phyloP scores from a whole-genome alignment of 2,888 invertebrate species.

The Cheiracanthium punctorium region DNA sequence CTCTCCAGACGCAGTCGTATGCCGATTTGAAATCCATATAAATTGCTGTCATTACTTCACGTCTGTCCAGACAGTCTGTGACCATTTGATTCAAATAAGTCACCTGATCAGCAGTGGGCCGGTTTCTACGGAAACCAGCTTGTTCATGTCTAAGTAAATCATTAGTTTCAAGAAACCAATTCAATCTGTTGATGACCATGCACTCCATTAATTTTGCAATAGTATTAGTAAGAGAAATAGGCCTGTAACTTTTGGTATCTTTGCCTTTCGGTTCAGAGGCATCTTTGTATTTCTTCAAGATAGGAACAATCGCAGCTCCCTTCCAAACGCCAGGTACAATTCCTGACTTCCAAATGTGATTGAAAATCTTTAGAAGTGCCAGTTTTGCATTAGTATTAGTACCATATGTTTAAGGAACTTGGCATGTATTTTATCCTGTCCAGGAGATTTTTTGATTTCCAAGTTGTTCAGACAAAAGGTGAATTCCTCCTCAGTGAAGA shows the following conservation, averaged over 20 bases:
- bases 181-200: neutral
- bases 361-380: slow-evolving; percentile 12
- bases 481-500: slow-evolving; percentile 15
- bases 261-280: too few relatives aligned
- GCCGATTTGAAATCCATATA: neutral
- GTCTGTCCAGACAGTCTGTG: neutral
- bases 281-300: slow-evolving; percentile 17
- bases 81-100: neutral
- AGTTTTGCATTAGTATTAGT: neutral
- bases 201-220: neutral
- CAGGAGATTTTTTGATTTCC: slow-evolving; percentile 16
- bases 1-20: neutral
- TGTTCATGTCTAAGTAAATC: neutral
- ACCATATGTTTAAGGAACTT: slow-evolving; percentile 26
- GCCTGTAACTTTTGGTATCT: neutral
- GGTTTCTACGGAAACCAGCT: slow-evolving; percentile 2
- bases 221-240: neutral
- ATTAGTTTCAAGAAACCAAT: slow-evolving; percentile 2
- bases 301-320: neutral
- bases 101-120: neutral
- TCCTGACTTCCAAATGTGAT: neutral
- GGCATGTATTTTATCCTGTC: slow-evolving; percentile 10
- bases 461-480: neutral
- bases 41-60: neutral
- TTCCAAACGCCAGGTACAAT: neutral